Evolutionary conservation across 2,888 invertebrate species (phyloP).

Genomic region (Nymphalis urticae): DNA sequence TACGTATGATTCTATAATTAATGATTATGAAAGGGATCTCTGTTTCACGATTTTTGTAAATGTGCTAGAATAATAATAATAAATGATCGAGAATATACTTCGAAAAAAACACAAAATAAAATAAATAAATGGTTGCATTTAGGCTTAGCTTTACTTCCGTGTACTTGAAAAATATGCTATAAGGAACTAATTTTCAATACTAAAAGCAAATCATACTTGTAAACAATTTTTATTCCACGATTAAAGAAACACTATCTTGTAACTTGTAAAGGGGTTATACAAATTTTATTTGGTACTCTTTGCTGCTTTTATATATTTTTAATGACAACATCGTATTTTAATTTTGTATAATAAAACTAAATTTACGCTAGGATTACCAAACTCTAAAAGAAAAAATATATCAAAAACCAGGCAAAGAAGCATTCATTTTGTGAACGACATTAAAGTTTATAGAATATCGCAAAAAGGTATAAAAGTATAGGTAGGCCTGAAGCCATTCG

Average conservation of each 20-base stretch:
- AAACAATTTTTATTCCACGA: too few species aligned
- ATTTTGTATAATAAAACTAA: conserved; percentile 20
- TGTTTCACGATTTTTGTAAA: too few species aligned
- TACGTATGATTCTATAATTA: too few species aligned
- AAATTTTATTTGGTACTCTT: not conserved
- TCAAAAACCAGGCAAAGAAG: conserved; percentile 27
- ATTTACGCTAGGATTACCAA: conserved; percentile 11
- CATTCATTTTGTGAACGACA: conserved; percentile 30
- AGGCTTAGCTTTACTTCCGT: too few species aligned
- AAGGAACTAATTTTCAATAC: too few species aligned
- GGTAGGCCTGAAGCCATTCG: conserved; percentile 38
- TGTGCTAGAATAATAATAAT: too few species aligned
- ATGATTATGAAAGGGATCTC: too few species aligned
- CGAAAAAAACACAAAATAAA: too few species aligned
- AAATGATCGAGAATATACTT: too few species aligned
- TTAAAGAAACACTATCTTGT: not conserved
- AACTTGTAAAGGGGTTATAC: not conserved
- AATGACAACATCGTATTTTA: conserved; percentile 9
- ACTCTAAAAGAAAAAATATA: conserved; percentile 22
- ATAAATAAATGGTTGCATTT: too few species aligned
- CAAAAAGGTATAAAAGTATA: conserved; percentile 37
- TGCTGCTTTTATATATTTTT: not conserved
- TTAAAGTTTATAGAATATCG: conserved; percentile 30
- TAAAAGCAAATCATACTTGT: too few species aligned
- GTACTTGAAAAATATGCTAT: too few species aligned